Evolutionary conservation across 92 coral and sea anemone species (phyloP), one percentile per base, ranked within the genome.

Genomic region (Bergia sp.): DNA sequence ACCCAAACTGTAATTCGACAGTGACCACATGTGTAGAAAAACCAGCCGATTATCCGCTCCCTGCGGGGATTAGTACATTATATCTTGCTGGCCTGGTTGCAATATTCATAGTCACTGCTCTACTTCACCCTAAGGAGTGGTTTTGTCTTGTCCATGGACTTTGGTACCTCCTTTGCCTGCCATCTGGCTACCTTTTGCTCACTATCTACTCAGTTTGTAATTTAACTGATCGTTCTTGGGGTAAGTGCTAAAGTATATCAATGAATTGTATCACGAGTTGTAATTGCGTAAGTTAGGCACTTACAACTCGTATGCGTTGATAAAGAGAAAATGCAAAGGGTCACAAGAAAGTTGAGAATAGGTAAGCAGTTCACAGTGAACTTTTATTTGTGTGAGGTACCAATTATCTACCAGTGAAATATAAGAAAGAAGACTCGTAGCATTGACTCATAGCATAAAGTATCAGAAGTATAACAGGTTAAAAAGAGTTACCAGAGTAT

Each of bases 221-320:
- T 57, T 47, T 92, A 55, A 92, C 95, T 29, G 95, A 92, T 74
- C 82, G 95, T 42, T 92, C 95, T 6, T 92, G 95, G 95, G 95
- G 95, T 92, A 85, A 15, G 95, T 76, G 21, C 3, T 2, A 50
- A 50, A 9, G 13, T 9, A 50, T 50, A 50, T 50, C 13, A 10
- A 50, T 8, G 49, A 9, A 1, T 29, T 29, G 29, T 29, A 29
- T 29, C 0, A 29, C 29, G 29, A 29, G 29, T 29, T 29, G 29
- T 29, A 29, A 29, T 29, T 29, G 29, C 29, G 29, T 29, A 29
- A 29, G 29, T 29, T 29, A 29, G 29, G 29, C 29, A 29, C 29
- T 29, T 29, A 29, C 29, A 29, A 29, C 29, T 29, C 29, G 29
- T 29, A 29, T 29, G 29, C 29, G 29, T 29, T 29, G 29, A 29